Base-by-base conservation (phyloP, 2,113 vertebrate species). In the Herpailurus yagouaroundi region DNA sequence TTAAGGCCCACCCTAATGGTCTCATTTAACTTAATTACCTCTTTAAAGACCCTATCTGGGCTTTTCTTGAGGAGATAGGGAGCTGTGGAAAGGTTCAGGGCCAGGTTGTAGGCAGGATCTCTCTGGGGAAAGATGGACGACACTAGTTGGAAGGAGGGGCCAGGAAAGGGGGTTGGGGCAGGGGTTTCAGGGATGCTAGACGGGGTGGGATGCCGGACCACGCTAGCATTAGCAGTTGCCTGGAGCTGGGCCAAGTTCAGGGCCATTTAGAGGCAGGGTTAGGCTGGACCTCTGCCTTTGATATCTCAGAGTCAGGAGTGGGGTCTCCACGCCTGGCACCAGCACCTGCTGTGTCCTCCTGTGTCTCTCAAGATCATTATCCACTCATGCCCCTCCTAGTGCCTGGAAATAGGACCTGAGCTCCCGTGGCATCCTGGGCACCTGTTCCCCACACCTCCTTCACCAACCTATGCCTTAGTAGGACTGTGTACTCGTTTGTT, bases 361-460 rank as follows among this genome's bases (percentile, higher is more conserved):
- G 3, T 2, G 5, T 73, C 48, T 85, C 36, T 64, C 7, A 8
- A 21, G 18, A n/a, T 69, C 27, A 5, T 41, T 41, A 60, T 55
- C 52, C 21, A 7, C 55, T 93, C n/a, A 41, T 12, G 16, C 64
- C 85, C 18, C n/a, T 50, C 41, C 21, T 10, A 36, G 12, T 7
- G 25, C 68, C 68, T 5, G 0, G 94, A 87, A 77, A 16, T 6
- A 31, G 52, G 50, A 23, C 50, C 64, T 29, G n/a, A 68, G 36
- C 31, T 45, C 50, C 6, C 0, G 1, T 2, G 21, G 18, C 0
- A 0, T 41, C 73, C 85, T 69, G 21, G 60, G 48, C 31, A 33
- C 57, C 85, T 48, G 8, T 7, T 36, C 41, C 41, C 71, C 7
- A 16, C 63, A 21, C 7, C 3, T 1, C 4, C 60, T 73, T 50